These are phyloP conservation scores for Cheilosia vernalis DNA, from an alignment of 2,888 invertebrate species.

Conservation along the genomic window DNA sequence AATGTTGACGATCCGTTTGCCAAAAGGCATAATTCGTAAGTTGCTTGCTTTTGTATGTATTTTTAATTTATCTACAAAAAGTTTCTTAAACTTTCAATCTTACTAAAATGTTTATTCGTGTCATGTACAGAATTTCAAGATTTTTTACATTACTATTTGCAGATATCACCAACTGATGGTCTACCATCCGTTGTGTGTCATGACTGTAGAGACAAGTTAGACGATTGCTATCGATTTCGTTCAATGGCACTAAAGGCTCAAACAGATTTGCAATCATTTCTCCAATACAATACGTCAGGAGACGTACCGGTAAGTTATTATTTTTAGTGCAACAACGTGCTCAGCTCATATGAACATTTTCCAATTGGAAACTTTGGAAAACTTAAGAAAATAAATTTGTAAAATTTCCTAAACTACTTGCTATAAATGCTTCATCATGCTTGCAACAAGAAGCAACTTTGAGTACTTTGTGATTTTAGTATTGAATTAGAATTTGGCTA, in stretches of 20 bases:
- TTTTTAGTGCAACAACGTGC: not conserved
- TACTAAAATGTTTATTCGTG: not conserved
- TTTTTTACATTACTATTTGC: constrained; percentile 78
- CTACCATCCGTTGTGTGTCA: constrained; percentile 91
- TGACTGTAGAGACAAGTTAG: constrained; percentile 90
- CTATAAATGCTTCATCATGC: no score
- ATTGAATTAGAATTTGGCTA: no score
- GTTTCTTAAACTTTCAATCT: not conserved
- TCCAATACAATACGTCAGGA: constrained; percentile 88
- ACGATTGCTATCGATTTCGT: constrained; percentile 90
- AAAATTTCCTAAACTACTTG: no score
- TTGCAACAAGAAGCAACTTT: no score
- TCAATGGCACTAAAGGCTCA: constrained; percentile 90
- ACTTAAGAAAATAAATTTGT: no score
- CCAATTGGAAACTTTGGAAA: no score
- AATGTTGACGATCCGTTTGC: no score
- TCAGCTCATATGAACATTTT: no score
- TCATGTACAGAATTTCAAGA: not conserved
- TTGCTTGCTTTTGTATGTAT: no score
- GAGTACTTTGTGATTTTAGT: no score
- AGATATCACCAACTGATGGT: constrained; percentile 90
- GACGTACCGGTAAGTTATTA: constrained; percentile 77
- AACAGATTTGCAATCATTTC: constrained; percentile 89
- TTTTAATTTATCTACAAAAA: not conserved
- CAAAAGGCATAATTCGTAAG: no score